These are phyloP conservation scores for Morelia viridis DNA, from an alignment of 2,797 vertebrate genomes.

Conservation along the genomic window DNA sequence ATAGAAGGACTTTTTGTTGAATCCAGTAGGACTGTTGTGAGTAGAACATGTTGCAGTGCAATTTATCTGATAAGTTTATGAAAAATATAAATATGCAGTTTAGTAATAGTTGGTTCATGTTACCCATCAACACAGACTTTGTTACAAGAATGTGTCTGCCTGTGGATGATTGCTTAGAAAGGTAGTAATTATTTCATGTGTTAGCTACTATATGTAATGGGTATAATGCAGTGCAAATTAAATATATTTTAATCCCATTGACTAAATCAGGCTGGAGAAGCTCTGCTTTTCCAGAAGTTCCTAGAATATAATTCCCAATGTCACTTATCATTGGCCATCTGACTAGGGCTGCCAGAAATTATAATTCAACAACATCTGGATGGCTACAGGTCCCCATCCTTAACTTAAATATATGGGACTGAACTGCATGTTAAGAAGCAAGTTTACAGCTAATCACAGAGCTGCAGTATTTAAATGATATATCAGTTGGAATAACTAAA, in stretches of 20 bases:
- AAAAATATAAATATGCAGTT: no score
- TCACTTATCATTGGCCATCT: not conserved
- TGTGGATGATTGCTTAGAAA: not conserved
- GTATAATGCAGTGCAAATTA: not conserved
- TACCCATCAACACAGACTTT: not conserved
- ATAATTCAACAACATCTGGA: not conserved
- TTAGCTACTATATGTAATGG: not conserved
- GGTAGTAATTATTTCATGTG: not conserved
- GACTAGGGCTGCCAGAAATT: not conserved
- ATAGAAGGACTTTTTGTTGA: not conserved
- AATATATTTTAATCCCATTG: not conserved
- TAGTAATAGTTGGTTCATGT: no score
- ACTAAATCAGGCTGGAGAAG: not conserved
- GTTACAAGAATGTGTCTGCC: not conserved
- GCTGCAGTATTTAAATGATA: not conserved
- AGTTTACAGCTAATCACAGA: not conserved
- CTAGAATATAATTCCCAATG: not conserved
- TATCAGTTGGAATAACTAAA: not conserved
- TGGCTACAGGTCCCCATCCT: not conserved
- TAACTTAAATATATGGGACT: not conserved
- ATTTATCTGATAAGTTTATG: not conserved
- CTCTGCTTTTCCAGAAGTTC: not conserved
- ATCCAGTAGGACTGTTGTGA: not conserved
- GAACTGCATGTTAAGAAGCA: not conserved
- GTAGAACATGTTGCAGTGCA: not conserved